Percentiles rank a stretch among this genome's conserved stretches.
Evolutionary conservation across 2,888 invertebrate species (phyloP).

Genomic region (Enoplolaimus lenunculus): DNA sequence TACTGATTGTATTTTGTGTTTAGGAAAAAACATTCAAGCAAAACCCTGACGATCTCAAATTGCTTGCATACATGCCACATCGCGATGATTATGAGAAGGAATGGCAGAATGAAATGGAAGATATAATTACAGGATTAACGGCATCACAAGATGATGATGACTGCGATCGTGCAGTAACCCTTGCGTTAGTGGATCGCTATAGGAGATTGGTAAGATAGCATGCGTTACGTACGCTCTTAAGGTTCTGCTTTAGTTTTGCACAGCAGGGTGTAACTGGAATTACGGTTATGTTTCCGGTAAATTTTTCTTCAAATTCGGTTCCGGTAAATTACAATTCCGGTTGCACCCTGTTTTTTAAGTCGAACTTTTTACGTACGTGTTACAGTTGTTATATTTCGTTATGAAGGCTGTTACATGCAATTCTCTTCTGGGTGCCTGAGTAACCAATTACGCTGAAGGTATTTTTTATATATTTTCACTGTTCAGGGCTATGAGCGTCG

Average conservation of each 20-base stretch:
- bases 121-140: conserved; percentile 7
- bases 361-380: background rate
- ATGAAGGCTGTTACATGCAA: no score
- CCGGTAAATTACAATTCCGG: background rate
- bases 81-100: conserved; percentile 25
- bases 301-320: background rate
- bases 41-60: conserved; percentile 18
- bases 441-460: no score
- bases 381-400: no score
- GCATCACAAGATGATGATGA: conserved; percentile 21
- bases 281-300: background rate
- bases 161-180: conserved; percentile 8
- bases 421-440: no score
- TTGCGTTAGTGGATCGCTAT: background rate
- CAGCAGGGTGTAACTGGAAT: no score
- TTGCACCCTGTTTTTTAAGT: background rate
- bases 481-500: conserved; percentile 7
- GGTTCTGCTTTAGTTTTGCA: background rate
- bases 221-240: no score
- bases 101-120: conserved; percentile 22
- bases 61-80: conserved; percentile 23
- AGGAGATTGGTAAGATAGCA: background rate
- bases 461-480: no score
- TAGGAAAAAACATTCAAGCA: conserved; percentile 3
- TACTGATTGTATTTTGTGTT: no score